phyloP scores from a whole-genome alignment of 2,797 vertebrate species.

The Mionectes olivaceus region DNA sequence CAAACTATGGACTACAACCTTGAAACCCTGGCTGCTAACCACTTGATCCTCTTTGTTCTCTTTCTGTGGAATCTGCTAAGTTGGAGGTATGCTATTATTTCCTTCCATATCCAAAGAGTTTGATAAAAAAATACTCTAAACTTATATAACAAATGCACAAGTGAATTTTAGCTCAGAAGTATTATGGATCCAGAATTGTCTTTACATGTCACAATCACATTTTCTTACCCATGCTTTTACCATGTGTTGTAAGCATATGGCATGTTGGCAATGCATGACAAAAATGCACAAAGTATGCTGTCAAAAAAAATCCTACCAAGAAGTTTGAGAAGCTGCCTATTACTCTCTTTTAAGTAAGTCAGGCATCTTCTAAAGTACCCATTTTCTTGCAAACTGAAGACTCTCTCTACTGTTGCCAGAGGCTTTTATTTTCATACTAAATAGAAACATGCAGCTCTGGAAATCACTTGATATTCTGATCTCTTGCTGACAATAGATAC shows the following conservation, averaged over 20 bases:
- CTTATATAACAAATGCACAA: slow-evolving; percentile 58
- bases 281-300: slow-evolving; percentile 60
- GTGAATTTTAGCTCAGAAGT: slow-evolving; percentile 48
- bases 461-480: not conserved
- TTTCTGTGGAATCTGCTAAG: not conserved
- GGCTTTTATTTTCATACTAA: not conserved
- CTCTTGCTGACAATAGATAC: not conserved
- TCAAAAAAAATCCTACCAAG: slow-evolving; percentile 47
- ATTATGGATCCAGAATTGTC: slow-evolving; percentile 44
- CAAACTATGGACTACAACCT: not conserved
- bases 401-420: not conserved
- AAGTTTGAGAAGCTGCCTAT: slow-evolving; percentile 57
- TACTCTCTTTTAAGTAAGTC: slow-evolving; percentile 21
- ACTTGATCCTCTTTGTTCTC: not conserved
- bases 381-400: slow-evolving; percentile 3
- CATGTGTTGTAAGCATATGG: slow-evolving; percentile 75
- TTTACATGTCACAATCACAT: slow-evolving; percentile 70
- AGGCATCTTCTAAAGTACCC: not conserved
- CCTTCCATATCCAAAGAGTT: not conserved
- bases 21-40: not conserved
- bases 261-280: slow-evolving; percentile 69
- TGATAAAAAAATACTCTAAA: not conserved
- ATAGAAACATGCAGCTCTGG: not conserved
- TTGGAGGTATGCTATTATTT: not conserved
- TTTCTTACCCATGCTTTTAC: slow-evolving; percentile 68